Conservation (phyloP, 1,140 invertebrate genomes). For the Dinoponera quadriceps region DNA sequence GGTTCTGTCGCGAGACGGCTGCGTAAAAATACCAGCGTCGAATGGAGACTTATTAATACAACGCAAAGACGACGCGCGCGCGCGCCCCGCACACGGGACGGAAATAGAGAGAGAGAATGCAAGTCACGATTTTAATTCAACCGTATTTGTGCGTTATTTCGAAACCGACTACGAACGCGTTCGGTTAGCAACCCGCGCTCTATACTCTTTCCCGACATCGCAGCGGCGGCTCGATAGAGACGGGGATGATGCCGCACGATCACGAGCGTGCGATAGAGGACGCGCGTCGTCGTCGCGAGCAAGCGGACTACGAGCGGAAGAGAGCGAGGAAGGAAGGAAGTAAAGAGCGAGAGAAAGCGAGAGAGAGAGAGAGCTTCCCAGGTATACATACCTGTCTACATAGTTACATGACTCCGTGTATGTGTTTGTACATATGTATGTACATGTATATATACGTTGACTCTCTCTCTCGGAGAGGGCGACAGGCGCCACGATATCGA, state of each 20-base stretch:
- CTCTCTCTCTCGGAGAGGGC: slow-evolving; percentile 63
- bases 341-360: slow-evolving; percentile 2
- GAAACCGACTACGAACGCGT: neutral
- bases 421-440: slow-evolving; percentile 31
- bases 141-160: neutral
- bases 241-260: neutral
- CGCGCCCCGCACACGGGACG: too few species aligned
- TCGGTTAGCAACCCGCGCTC: neutral
- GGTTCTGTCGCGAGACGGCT: too few species aligned
- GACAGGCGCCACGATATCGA: slow-evolving; percentile 81
- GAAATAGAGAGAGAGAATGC: neutral
- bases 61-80: too few species aligned
- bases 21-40: too few species aligned
- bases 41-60: too few species aligned
- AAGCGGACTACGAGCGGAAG: neutral
- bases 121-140: slow-evolving; percentile 6
- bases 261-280: neutral
- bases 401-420: slow-evolving; percentile 14
- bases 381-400: slow-evolving; percentile 40
- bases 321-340: neutral
- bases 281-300: neutral
- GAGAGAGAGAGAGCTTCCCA: slow-evolving; percentile 4
- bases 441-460: slow-evolving; percentile 62
- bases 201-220: neutral
- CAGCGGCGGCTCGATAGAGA: neutral